phyloP scores from a whole-genome alignment of 1,140 invertebrate species.

The Brachionus manjavacas region DNA sequence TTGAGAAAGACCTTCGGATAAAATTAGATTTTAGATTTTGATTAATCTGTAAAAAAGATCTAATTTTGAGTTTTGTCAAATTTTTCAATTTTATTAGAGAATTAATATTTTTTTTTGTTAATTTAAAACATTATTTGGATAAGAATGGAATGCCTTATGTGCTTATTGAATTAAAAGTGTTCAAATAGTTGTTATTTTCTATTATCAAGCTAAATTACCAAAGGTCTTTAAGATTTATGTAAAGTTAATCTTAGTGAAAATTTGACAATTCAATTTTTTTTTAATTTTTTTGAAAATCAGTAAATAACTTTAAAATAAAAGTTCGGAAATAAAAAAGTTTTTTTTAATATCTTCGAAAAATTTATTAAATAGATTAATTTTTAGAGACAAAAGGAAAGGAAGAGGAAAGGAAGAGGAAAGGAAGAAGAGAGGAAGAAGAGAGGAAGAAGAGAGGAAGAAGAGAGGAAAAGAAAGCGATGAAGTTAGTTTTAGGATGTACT shows the following conservation, averaged over 20 bases:
- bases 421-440: too few relatives aligned
- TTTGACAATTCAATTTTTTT: background rate
- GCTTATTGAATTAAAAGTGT: background rate
- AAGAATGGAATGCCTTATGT: background rate
- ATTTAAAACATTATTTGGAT: background rate
- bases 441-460: too few relatives aligned
- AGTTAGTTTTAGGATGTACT: too few relatives aligned
- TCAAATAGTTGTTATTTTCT: background rate
- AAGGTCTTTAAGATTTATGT: background rate
- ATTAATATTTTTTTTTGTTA: background rate
- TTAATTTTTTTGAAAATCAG: background rate
- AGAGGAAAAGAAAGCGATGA: too few relatives aligned
- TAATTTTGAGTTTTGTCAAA: background rate
- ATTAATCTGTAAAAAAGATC: background rate
- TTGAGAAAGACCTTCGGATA: background rate
- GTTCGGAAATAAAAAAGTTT: background rate
- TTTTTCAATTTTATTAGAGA: background rate
- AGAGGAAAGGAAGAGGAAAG: too few relatives aligned
- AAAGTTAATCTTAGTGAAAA: conserved; percentile 1
- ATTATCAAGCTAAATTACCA: background rate
- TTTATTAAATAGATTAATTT: background rate
- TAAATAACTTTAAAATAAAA: background rate
- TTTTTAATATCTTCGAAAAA: background rate
- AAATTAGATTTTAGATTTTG: background rate
- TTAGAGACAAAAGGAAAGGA: too few relatives aligned